Evolutionary conservation across 2,113 vertebrate species (phyloP).

Genomic region (Sebastes schlegelii): DNA sequence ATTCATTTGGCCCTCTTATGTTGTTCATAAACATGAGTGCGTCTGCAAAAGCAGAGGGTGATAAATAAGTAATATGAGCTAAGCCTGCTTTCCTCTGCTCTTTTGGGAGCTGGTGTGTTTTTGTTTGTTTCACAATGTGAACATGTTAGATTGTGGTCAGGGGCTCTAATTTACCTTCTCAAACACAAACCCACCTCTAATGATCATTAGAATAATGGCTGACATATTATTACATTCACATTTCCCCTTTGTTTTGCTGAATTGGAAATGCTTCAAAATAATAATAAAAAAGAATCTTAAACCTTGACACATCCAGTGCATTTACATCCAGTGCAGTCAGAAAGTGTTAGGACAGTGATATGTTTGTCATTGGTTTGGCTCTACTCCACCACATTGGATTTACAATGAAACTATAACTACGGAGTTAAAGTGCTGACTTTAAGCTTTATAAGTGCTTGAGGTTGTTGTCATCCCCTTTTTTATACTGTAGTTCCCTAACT

Average conservation of each 20-base stretch:
- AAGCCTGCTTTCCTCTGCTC: conserved; percentile 50
- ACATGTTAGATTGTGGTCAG: conserved; percentile 20
- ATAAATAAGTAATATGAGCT: conserved; percentile 75
- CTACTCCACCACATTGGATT: background rate
- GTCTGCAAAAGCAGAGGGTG: conserved; percentile 49
- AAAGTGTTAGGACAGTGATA: background rate
- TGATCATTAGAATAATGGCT: background rate
- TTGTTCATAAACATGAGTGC: conserved; percentile 63
- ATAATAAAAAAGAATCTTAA: background rate
- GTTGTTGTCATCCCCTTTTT: background rate
- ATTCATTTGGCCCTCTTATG: conserved; percentile 51
- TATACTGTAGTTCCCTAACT: background rate
- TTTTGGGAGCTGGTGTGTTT: conserved; percentile 42
- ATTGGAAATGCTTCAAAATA: background rate
- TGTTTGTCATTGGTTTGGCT: conserved; percentile 10
- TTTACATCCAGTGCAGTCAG: background rate
- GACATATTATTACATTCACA: background rate
- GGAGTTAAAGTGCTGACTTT: conserved; percentile 22
- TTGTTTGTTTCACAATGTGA: conserved; percentile 28
- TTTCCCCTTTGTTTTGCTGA: background rate
- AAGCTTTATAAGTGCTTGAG: conserved; percentile 3
- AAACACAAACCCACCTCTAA: conserved; percentile 1
- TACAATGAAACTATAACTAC: conserved; percentile 11
- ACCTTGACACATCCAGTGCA: background rate
- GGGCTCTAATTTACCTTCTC: conserved; percentile 17